Base-by-base conservation (phyloP, 2,797 vertebrate genomes). In the Malacoctenus gilli region DNA sequence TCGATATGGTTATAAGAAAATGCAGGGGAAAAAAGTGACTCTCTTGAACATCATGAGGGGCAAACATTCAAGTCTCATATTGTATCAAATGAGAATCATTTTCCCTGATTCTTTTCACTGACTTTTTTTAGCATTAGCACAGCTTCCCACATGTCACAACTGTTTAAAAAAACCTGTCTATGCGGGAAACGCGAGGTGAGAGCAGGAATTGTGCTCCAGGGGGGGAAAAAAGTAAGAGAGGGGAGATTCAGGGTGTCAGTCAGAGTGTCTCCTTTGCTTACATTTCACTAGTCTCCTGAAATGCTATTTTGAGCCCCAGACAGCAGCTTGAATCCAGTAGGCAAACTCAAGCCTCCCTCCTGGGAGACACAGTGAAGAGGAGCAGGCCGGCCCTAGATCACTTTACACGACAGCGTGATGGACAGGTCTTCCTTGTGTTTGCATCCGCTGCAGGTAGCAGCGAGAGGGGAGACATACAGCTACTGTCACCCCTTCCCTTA, bases 231-330 rank as follows among this genome's bases (percentile, higher is more conserved):
- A 58, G 50, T 52, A 60, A 59, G 62, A 69, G 66, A 54, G 49
- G 49, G 64, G 72, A 74, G 83, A 79, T 84, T 80, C 72, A 65
- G 75, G 77, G 86, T 91, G 88, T 91, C 88, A 89, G 82, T 83
- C 86, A 88, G 84, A 83, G 85, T 80, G 85, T 88, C 87, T 88
- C 84, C 82, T 87, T 84, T 89, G 88, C 87, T 91, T 90, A 90
- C 85, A 89, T 91, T 91, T 89, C 88, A 89, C 84, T 82, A 82
- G 84, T 85, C 85, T 86, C 85, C 82, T 84, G 84, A 90, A 92
- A 84, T 84, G 87, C 89, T 92, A 92, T 93, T 92, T 90, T 91
- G 86, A 92, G 90, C 81, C 76, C 73, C 76, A 87, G 89, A 91
- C 89, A 86, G 87, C 86, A 86, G 86, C 83, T 89, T 91, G 87